Percentiles rank a stretch among this genome's conserved stretches.
Evolutionary conservation across 2,888 invertebrate genomes (phyloP).

Genomic region (Neoscelio sp.): DNA sequence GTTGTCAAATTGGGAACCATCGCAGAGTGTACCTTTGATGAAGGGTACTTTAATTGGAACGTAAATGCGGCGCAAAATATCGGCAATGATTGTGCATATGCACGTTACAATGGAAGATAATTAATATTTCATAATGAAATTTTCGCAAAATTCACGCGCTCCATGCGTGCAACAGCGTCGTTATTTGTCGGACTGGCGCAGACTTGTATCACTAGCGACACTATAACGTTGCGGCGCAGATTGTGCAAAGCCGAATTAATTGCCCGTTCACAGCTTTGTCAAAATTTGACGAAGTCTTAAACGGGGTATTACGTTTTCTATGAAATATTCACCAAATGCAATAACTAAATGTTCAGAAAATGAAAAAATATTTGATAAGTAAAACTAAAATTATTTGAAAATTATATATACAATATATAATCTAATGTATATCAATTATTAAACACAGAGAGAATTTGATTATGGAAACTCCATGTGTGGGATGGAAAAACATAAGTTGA

Average conservation of each 20-base stretch:
- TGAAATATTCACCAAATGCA: constrained; percentile 3
- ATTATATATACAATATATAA: no score
- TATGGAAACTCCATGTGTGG: no score
- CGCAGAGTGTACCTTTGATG: constrained; percentile 21
- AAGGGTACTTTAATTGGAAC: constrained; percentile 36
- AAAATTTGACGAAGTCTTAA: constrained; percentile 6
- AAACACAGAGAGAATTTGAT: no score
- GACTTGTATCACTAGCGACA: no score
- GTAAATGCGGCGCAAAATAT: constrained; percentile 23
- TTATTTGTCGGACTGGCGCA: constrained; percentile 36
- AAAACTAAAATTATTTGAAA: no score
- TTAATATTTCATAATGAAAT: constrained; percentile 53
- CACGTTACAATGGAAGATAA: constrained; percentile 16
- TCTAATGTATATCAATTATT: no score
- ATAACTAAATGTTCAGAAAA: no score
- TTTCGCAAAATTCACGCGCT: constrained; percentile 32
- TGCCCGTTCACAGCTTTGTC: constrained; percentile 36
- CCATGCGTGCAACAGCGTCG: background rate
- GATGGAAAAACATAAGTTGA: no score
- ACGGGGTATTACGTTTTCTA: constrained; percentile 9
- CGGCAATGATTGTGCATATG: constrained; percentile 6
- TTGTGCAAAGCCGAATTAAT: constrained; percentile 43
- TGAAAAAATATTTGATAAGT: no score
- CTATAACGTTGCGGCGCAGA: constrained; percentile 7
- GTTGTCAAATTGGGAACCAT: no score